Base-by-base conservation (phyloP, 2,113 vertebrate genomes). In the Galemys pyrenaicus region DNA sequence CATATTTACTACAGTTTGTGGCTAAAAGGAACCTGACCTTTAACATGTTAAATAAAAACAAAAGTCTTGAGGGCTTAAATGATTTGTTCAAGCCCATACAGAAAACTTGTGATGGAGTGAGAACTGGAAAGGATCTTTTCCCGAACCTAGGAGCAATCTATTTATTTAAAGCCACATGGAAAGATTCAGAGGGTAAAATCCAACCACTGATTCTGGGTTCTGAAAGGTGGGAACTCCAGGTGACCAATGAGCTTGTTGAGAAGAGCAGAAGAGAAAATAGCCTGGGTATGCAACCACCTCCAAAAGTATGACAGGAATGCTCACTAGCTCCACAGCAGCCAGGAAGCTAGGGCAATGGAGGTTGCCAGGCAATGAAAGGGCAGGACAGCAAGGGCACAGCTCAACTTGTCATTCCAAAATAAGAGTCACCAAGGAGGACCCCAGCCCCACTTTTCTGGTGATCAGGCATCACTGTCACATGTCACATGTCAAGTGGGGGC, bases 331-430 rank as follows among this genome's bases (percentile, higher is more conserved):
- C 54, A 32, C 46, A 65, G 58, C 54, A 97, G 89, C 95, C 91
- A 97, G 91, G 95, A 97, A 94, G 93, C 71, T 92, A 90, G 96
- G 79, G 0, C 58, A 91, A 94, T 65, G 87, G 75, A 41, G 9
- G 30, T 26, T 87, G 73, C 62, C 78, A 86, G 80, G 83, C 81
- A 92, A 95, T n/a, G 78, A 93, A 97, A 93, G 92, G 95, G 24
- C 16, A 46, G 70, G 46, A 22, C 46, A 44, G 49, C 17, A 11
- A 51, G 70, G n/a, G 71, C 95, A 73, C 79, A 90, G 70, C 70
- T 96, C 94, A 74, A 91, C 90, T 93, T 94, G 93, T 94, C 94
- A 94, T 88, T 87, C 83, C 95, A 91, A 93, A 79, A 74, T 79
- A 94, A 98, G 92, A 96, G 87, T 84, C 77, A 49, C 89, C 46